phyloP scores from a whole-genome alignment of 2,888 invertebrate species.

The Cantharis rustica region DNA sequence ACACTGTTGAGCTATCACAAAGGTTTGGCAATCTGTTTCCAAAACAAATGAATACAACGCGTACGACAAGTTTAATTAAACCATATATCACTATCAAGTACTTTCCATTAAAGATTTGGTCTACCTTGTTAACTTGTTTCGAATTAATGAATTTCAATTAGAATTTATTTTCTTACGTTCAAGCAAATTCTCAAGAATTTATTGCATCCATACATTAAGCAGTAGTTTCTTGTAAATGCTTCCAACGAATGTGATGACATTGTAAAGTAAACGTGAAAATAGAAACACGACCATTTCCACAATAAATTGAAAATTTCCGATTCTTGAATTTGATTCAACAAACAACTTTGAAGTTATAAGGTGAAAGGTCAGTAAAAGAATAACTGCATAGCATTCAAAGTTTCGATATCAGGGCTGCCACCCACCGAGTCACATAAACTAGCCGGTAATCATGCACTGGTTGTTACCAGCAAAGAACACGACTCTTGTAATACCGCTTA shows the following conservation, averaged over 20 bases:
- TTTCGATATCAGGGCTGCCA: conserved; percentile 37
- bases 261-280: background rate
- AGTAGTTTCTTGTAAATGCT: background rate
- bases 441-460: conserved; percentile 43
- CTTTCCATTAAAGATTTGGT: conserved; percentile 49
- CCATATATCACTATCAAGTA: conserved; percentile 55
- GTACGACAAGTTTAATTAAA: conserved; percentile 57
- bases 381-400: conserved; percentile 32
- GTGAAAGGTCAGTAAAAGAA: conserved; percentile 27
- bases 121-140: conserved; percentile 53
- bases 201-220: conserved; percentile 2
- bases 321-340: conserved; percentile 21
- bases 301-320: conserved; percentile 10
- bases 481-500: conserved; percentile 42
- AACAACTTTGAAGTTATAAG: conserved; percentile 12
- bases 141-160: conserved; percentile 55
- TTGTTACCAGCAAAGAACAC: conserved; percentile 42
- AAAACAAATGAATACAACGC: conserved; percentile 57
- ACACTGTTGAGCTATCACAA: conserved; percentile 42
- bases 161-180: conserved; percentile 45
- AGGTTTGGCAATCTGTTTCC: conserved; percentile 54
- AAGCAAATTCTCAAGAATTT: conserved; percentile 27
- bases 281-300: background rate
- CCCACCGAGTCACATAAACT: conserved; percentile 43
- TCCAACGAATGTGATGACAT: background rate